Conservation (phyloP, 2,888 invertebrate genomes). For the Callimorpha dominula region DNA sequence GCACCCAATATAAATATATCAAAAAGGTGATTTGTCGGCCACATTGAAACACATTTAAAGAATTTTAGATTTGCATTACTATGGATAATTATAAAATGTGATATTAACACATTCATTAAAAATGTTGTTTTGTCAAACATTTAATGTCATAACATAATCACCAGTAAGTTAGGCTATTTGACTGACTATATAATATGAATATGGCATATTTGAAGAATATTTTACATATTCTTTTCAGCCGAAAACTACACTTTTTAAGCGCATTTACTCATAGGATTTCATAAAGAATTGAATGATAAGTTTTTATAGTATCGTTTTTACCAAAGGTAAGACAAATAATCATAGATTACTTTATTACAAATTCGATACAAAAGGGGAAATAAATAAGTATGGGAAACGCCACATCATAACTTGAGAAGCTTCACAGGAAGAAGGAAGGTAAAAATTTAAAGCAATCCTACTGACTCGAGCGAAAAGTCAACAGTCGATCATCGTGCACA, state of each 20-base stretch:
- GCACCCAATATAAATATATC: background rate
- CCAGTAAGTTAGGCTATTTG: background rate
- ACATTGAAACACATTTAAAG: background rate
- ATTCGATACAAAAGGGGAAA: slow-evolving; percentile 39
- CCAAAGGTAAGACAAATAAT: background rate
- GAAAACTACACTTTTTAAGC: background rate
- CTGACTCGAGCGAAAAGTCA: slow-evolving; percentile 47
- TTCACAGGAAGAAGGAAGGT: slow-evolving; percentile 43
- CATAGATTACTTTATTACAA: slow-evolving; percentile 18
- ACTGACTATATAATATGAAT: no score
- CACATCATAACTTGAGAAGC: slow-evolving; percentile 27
- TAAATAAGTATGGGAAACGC: slow-evolving; percentile 42
- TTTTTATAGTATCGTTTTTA: background rate
- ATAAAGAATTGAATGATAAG: background rate
- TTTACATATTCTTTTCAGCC: background rate
- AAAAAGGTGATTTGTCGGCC: background rate
- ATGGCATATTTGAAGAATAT: background rate
- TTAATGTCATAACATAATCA: background rate
- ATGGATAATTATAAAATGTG: background rate
- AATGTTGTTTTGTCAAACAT: background rate
- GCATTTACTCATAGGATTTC: no score
- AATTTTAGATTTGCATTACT: background rate
- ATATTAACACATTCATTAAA: background rate
- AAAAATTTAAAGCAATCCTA: slow-evolving; percentile 58
- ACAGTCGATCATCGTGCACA: slow-evolving; percentile 36